These are phyloP conservation scores for Megalops atlanticus DNA, from an alignment of 2,113 vertebrate genomes.

Conservation along the genomic window DNA sequence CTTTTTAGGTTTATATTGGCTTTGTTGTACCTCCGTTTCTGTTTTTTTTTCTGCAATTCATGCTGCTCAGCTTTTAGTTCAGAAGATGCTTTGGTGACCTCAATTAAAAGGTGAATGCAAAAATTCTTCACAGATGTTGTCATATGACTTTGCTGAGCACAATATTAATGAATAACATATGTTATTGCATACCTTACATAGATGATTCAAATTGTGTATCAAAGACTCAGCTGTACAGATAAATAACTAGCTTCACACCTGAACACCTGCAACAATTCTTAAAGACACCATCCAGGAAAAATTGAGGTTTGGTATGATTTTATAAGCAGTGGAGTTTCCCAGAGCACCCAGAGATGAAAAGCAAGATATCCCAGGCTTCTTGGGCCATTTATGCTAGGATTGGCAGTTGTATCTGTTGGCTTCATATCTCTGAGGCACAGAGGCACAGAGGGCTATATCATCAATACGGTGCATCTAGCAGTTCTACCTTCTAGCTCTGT, in stretches of 20 bases:
- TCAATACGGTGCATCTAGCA: background rate
- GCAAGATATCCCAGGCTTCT: conserved; percentile 21
- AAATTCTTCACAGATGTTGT: too few relatives aligned
- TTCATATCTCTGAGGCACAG: conserved; percentile 22
- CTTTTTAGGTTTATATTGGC: background rate
- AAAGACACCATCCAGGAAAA: too few relatives aligned
- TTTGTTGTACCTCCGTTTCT: background rate
- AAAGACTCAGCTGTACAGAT: background rate
- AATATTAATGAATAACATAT: background rate
- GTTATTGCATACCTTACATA: background rate
- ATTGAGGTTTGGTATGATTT: conserved; percentile 3
- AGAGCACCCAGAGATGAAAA: conserved; percentile 27
- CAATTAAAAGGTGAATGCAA: too few relatives aligned
- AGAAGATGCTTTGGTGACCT: too few relatives aligned
- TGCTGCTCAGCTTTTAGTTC: background rate
- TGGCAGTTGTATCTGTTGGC: background rate
- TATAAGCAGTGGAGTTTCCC: conserved; percentile 13
- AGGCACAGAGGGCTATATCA: conserved; percentile 30
- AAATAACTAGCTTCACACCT: background rate
- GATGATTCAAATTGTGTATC: background rate
- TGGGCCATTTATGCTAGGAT: conserved; percentile 25
- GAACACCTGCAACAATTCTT: too few relatives aligned
- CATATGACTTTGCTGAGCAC: too few relatives aligned
- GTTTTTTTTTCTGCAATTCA: background rate
- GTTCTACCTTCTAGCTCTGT: conserved; percentile 25